Conservation (phyloP, 2,113 vertebrate genomes). For the Myxocyprinus asiaticus region DNA sequence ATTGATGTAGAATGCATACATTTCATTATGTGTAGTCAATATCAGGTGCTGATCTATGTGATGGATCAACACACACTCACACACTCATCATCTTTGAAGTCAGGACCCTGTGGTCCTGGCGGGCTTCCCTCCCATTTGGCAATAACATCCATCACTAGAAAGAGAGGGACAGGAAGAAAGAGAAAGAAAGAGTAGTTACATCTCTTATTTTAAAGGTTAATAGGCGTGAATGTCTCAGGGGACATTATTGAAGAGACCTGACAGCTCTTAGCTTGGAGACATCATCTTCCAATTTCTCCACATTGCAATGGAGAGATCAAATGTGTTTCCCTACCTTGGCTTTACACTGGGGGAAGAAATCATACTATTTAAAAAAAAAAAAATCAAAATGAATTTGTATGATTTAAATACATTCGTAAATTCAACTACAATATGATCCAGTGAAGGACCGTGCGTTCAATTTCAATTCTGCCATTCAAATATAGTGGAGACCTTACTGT, state of each 20-base stretch:
- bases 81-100: conserved; percentile 32
- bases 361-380: conserved; percentile 3
- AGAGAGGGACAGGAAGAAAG: background rate
- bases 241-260: conserved; percentile 11
- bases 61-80: background rate
- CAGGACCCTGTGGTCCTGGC: background rate
- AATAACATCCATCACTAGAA: conserved; percentile 31
- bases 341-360: background rate
- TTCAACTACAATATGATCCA: background rate
- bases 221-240: conserved; percentile 26
- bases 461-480: background rate
- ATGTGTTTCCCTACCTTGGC: background rate
- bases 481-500: background rate
- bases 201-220: conserved; percentile 50
- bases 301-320: conserved; percentile 22
- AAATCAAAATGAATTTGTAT: background rate
- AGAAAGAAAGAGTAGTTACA: conserved; percentile 32
- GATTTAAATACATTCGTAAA: background rate
- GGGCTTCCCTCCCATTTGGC: background rate
- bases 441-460: background rate
- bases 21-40: no score
- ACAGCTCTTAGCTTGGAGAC: conserved; percentile 1
- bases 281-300: conserved; percentile 37
- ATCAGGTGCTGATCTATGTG: background rate
- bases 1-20: no score